Conservation (phyloP, 2,113 vertebrate species). For the Catharus minimus region DNA sequence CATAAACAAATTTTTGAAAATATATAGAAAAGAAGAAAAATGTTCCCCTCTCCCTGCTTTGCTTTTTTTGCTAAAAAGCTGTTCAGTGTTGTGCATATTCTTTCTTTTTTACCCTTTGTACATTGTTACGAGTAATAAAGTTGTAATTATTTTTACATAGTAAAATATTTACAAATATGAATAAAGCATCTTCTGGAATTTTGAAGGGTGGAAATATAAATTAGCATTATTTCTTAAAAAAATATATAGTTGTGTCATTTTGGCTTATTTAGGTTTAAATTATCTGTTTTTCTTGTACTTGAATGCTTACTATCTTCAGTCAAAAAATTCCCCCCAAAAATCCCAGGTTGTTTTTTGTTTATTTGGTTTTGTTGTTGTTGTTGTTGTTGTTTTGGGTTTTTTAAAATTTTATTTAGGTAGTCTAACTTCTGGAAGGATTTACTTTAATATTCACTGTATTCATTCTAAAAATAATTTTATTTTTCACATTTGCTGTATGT, state of each 20-base stretch:
- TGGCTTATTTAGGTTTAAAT: not conserved
- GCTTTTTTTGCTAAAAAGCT: not conserved
- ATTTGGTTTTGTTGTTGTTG: not conserved
- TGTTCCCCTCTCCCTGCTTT: accelerated
- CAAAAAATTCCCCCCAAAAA: too few species aligned
- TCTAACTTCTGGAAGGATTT: not conserved
- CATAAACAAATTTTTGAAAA: not conserved
- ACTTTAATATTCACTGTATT: not conserved
- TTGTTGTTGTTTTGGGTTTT: too few species aligned
- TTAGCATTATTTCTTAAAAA: not conserved
- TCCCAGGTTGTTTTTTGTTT: accelerated
- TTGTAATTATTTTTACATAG: not conserved
- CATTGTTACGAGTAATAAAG: not conserved
- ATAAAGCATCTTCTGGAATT: not conserved
- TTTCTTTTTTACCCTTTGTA: not conserved
- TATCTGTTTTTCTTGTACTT: not conserved
- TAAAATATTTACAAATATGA: not conserved
- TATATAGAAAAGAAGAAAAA: not conserved
- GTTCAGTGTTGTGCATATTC: not conserved
- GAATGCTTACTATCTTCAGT: not conserved
- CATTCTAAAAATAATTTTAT: not conserved
- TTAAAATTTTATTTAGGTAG: not conserved
- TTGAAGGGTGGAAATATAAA: not conserved
- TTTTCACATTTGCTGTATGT: not conserved
- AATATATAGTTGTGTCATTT: not conserved